Evolutionary conservation across 2,797 vertebrate species (phyloP), one percentile per base, ranked within the genome.

Genomic region (Gymnoscopelus braueri): DNA sequence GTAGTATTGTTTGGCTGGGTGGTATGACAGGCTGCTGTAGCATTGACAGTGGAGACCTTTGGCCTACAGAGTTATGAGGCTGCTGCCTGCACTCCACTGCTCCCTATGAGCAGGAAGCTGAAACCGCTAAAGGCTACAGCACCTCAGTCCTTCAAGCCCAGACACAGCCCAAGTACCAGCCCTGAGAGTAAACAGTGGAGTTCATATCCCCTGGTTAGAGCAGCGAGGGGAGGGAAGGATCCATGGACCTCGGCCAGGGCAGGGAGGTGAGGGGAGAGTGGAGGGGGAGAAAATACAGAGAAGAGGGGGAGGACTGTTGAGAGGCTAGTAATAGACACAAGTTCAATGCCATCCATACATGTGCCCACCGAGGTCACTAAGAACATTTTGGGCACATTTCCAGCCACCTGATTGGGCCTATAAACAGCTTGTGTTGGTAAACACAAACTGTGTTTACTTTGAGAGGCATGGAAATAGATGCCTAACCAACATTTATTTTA

Each of bases 381-480:
- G 82, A 90, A 86, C 76, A 84, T 85, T 91, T 88, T 44, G 81
- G 84, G 89, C 85, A 80, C 72, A 85, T 92, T 91, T 83, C 84
- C 77, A 89, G 90, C 80, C 81, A 85, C 83, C 85, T 87, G 85
- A 89, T 65, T 82, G 75, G 12, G 24, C 51, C 82, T 87, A 87
- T 84, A 78, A 84, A 85, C 79, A 76, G 87, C 77, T 58, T 64
- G 60, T 86, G 82, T 86, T 88, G 83, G 88, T 91, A 90, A 91
- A 91, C 85, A 81, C 63, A 58, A 70, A 71, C 84, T 78, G 67
- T 77, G 82, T 90, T 84, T 89, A 81, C 80, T 73, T 82, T 71
- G 50, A 72, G 75, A 54, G 59, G 82, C 71, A 73, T 85, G 61
- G 69, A 90, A 86, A 90, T 86, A 87, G 84, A 88, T 74, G 74